A percentile compares a stretch with the other conserved stretches of the same genome.
Conservation (phyloP, 2,888 invertebrate species). For the Boloria euphrosyne region DNA sequence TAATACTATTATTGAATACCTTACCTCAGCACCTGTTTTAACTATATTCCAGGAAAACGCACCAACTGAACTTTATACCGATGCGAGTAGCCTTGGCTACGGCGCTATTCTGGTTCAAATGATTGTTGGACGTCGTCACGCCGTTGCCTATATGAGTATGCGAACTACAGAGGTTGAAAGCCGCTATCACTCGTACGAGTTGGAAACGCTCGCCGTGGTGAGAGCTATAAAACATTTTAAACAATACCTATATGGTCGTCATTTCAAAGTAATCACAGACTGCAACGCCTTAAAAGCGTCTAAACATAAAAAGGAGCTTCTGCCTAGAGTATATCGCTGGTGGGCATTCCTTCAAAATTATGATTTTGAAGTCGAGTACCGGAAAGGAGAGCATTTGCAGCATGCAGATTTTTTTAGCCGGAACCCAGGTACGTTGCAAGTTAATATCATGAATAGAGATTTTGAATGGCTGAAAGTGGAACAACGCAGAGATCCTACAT, state of each 20-base stretch:
- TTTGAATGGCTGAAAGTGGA: constrained; percentile 44
- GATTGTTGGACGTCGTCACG: constrained; percentile 27
- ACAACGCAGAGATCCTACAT: constrained; percentile 32
- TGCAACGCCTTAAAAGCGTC: constrained; percentile 50
- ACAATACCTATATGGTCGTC: too few relatives aligned
- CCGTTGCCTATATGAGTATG: constrained; percentile 38
- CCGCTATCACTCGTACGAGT: constrained; percentile 27
- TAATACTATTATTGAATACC: constrained; percentile 1
- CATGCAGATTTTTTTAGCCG: constrained; percentile 37
- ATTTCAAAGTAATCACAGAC: constrained; percentile 43
- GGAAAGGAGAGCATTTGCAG: background rate
- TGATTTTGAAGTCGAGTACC: background rate
- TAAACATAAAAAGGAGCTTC: constrained; percentile 45
- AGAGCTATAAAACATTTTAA: too few relatives aligned
- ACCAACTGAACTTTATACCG: background rate
- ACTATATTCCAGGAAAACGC: constrained; percentile 12
- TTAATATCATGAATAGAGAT: constrained; percentile 40
- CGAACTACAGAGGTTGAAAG: constrained; percentile 40
- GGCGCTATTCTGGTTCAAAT: background rate
- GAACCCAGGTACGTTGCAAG: constrained; percentile 33
- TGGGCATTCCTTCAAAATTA: constrained; percentile 3
- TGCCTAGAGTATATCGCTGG: constrained; percentile 14
- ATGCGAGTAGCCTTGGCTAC: too few relatives aligned
- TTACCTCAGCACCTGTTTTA: constrained; percentile 6
- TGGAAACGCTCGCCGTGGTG: too few relatives aligned